Percentiles rank a stretch among this genome's conserved stretches.
Conservation (phyloP, 1,140 invertebrate species). For the Pemphigus obesinymphae region DNA sequence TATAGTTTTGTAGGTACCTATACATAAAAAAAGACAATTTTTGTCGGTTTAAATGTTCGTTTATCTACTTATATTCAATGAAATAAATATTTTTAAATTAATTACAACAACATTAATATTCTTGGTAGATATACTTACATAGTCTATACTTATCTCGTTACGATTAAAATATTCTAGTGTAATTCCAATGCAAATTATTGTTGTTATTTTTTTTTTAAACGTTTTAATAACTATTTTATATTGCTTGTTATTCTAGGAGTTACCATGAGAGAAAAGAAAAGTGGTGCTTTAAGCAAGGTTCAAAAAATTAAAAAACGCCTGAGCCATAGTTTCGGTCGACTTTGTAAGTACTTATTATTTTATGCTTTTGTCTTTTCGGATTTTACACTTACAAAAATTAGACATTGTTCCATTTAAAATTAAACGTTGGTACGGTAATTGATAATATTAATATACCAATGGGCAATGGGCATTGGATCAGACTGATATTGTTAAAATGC, state of each 20-base stretch:
- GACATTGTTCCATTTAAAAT: background rate
- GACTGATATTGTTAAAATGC: background rate
- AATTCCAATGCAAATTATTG: too few species aligned
- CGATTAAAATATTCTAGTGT: too few species aligned
- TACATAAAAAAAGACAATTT: background rate
- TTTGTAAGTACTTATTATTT: conserved; percentile 67
- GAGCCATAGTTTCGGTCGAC: conserved; percentile 83
- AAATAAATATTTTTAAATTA: too few species aligned
- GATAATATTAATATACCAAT: background rate
- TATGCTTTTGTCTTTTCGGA: background rate
- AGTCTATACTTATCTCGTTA: too few species aligned
- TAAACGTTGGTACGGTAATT: background rate
- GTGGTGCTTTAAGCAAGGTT: conserved; percentile 77
- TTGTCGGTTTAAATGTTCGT: too few species aligned
- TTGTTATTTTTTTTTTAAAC: too few species aligned
- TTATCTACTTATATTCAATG: too few species aligned
- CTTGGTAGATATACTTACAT: too few species aligned
- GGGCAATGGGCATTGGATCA: background rate
- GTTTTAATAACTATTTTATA: background rate
- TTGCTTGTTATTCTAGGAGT: conserved; percentile 58
- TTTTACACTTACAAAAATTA: too few species aligned
- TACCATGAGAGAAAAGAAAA: conserved; percentile 85
- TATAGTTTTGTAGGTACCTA: background rate
- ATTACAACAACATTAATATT: too few species aligned
- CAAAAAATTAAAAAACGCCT: conserved; percentile 86